Evolutionary conservation across 2,113 vertebrate genomes (phyloP).

Genomic region (Chamaetylas fuelleborni): DNA sequence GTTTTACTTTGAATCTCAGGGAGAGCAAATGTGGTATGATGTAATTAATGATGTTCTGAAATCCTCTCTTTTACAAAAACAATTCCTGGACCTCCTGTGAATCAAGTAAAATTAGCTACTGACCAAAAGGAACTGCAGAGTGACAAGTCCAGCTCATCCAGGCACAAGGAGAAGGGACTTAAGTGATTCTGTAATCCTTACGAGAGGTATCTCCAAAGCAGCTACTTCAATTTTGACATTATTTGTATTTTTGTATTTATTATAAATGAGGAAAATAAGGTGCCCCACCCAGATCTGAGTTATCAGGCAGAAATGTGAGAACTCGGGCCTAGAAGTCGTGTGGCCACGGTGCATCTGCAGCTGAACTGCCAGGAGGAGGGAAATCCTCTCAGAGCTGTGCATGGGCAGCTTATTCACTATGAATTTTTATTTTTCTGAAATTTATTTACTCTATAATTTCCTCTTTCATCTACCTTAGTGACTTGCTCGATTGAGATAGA

Average conservation of each 20-base stretch:
- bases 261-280: conserved; percentile 14
- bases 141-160: neutral
- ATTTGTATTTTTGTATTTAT: neutral
- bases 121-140: neutral
- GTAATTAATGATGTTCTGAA: neutral
- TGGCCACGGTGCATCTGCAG: neutral
- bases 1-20: neutral
- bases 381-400: neutral
- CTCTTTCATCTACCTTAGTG: neutral
- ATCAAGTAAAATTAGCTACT: neutral
- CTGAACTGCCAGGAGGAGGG: neutral
- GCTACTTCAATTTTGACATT: neutral
- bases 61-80: neutral
- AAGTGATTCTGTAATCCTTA: neutral
- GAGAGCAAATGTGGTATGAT: neutral
- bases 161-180: neutral
- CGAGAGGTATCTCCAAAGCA: neutral
- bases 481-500: neutral
- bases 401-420: neutral
- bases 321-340: neutral
- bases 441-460: neutral
- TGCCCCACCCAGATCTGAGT: neutral
- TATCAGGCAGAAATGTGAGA: neutral
- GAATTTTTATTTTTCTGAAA: neutral
- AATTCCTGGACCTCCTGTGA: neutral